These are phyloP conservation scores for Sarotherodon lohbergeri DNA, from an alignment of 2,113 vertebrate species.

Conservation along the genomic window DNA sequence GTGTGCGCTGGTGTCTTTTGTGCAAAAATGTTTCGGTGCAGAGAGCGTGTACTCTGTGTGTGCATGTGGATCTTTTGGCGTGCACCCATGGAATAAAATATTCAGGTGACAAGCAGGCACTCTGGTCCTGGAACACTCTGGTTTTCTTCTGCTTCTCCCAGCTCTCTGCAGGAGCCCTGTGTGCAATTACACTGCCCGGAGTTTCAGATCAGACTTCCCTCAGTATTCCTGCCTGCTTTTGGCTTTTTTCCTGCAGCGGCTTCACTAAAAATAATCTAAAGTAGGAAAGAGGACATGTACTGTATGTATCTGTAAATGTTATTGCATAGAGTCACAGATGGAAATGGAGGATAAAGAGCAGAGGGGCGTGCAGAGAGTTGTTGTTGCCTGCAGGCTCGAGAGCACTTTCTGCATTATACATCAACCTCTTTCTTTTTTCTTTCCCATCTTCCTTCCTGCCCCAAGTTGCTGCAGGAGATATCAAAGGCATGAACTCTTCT, in stretches of 20 bases:
- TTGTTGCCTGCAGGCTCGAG: conserved; percentile 46
- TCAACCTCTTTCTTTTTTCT: conserved; percentile 20
- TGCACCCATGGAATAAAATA: conserved; percentile 58
- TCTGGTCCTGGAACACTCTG: conserved; percentile 3
- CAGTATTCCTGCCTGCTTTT: background rate
- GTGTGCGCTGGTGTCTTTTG: background rate
- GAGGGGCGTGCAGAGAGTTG: background rate
- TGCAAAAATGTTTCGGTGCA: conserved; percentile 6
- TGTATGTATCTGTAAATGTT: background rate
- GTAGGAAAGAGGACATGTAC: background rate
- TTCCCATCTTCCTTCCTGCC: background rate
- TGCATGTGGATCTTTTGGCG: conserved; percentile 15
- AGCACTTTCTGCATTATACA: conserved; percentile 67
- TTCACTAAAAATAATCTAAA: background rate
- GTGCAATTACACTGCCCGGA: background rate
- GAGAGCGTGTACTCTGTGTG: background rate
- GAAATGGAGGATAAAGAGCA: conserved; percentile 4
- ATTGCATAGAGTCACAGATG: background rate
- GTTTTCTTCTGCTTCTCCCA: background rate
- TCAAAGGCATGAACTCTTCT: conserved; percentile 39
- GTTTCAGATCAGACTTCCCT: background rate
- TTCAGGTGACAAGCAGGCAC: conserved; percentile 54
- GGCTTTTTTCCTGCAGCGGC: background rate
- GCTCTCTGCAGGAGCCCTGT: background rate
- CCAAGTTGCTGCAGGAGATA: conserved; percentile 23